These are phyloP conservation scores for Blastobasis adustella DNA, from an alignment of 2,888 invertebrate genomes.

Conservation along the genomic window DNA sequence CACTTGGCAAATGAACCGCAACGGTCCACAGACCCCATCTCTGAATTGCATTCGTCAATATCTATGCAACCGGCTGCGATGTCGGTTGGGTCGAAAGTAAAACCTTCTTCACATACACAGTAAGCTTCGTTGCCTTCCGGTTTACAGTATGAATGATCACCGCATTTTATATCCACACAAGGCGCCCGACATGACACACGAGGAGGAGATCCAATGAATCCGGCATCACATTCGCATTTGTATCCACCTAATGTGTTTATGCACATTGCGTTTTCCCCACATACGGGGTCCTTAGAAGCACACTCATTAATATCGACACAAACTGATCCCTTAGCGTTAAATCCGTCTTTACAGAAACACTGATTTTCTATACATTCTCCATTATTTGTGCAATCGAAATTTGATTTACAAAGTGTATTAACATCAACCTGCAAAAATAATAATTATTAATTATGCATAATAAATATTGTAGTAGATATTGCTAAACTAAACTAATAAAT, in stretches of 20 bases:
- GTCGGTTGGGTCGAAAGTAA: conserved; percentile 93
- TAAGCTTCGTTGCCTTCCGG: conserved; percentile 92
- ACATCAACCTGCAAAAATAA: conserved; percentile 80
- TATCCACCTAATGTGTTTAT: conserved; percentile 87
- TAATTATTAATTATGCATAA: conserved; percentile 5
- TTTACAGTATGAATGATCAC: conserved; percentile 91
- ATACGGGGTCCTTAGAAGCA: conserved; percentile 58
- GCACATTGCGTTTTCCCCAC: conserved; percentile 86
- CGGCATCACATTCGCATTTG: conserved; percentile 87
- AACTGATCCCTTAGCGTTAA: conserved; percentile 84
- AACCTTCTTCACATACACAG: conserved; percentile 94
- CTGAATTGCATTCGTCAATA: conserved; percentile 90
- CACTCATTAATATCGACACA: conserved; percentile 92
- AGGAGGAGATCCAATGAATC: conserved; percentile 89
- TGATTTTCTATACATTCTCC: conserved; percentile 92
- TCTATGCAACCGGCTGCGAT: conserved; percentile 93
- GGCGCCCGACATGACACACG: conserved; percentile 89
- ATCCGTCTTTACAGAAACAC: conserved; percentile 92
- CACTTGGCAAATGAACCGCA: conserved; percentile 91
- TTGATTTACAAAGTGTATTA: conserved; percentile 87
- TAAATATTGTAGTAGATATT: background rate
- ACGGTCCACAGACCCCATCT: conserved; percentile 84
- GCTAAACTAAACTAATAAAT: conserved; percentile 2
- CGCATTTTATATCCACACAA: conserved; percentile 93
- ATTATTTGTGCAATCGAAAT: conserved; percentile 94